phyloP scores from a whole-genome alignment of 1,140 invertebrate genomes.

The Drosophila bipectinata region DNA sequence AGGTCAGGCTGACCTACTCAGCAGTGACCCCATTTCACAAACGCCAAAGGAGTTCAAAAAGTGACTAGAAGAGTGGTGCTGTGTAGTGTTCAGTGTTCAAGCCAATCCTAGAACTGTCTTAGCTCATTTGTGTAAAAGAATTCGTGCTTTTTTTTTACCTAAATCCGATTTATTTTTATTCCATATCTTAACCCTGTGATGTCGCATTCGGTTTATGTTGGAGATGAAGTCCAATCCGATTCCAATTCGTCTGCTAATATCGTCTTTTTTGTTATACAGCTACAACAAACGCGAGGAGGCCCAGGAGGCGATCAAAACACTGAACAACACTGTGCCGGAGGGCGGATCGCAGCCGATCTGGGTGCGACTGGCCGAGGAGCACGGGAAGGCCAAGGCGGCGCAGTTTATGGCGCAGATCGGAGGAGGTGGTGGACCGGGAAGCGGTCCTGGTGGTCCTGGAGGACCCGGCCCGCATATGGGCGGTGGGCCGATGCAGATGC shows the following conservation, averaged over 20 bases:
- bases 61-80: not conserved
- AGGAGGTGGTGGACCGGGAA: slow-evolving; percentile 14
- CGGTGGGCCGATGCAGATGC: slow-evolving; percentile 30
- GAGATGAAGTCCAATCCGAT: too few species aligned
- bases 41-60: not conserved
- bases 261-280: slow-evolving; percentile 80
- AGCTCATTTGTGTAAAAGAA: too few species aligned
- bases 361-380: slow-evolving; percentile 95
- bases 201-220: too few species aligned
- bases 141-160: too few species aligned
- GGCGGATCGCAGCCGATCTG: slow-evolving; percentile 92
- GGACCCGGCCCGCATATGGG: slow-evolving; percentile 34
- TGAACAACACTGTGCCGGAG: slow-evolving; percentile 94
- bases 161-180: too few species aligned
- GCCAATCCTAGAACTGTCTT: too few species aligned
- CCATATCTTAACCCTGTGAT: too few species aligned
- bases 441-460: slow-evolving; percentile 25
- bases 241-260: not conserved
- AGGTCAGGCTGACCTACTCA: too few species aligned
- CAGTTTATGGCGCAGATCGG: slow-evolving; percentile 67
- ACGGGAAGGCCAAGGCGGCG: slow-evolving; percentile 93
- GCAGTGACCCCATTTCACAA: not conserved
- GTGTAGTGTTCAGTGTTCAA: too few species aligned
- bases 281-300: slow-evolving; percentile 94
- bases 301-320: slow-evolving; percentile 92